Evolutionary conservation across 2,113 vertebrate genomes (phyloP).

Genomic region (Sebastes schlegelii): DNA sequence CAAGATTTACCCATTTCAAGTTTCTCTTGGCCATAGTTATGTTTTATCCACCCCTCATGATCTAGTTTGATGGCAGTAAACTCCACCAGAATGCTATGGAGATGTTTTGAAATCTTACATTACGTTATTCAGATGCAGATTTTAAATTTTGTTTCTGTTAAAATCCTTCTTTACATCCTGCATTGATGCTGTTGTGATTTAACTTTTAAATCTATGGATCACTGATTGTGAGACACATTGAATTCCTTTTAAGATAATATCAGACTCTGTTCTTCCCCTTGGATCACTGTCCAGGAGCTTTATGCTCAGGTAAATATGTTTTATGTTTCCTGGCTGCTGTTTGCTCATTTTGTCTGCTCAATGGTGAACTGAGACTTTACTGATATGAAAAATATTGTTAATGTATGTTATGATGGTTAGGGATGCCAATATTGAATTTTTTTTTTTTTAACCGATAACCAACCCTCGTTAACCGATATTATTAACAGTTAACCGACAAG

Average conservation of each 20-base stretch:
- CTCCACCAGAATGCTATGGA: not conserved
- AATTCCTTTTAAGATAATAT: not conserved
- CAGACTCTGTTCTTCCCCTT: not conserved
- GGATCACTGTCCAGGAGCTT: not conserved
- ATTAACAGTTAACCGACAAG: too few relatives aligned
- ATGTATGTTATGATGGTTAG: not conserved
- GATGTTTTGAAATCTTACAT: not conserved
- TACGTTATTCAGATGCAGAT: not conserved
- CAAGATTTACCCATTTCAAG: not conserved
- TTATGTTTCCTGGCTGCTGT: not conserved
- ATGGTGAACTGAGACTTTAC: not conserved
- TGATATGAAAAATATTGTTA: not conserved
- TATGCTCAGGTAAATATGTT: not conserved
- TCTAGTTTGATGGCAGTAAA: not conserved
- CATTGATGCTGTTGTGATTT: not conserved
- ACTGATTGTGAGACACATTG: not conserved
- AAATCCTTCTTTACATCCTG: not conserved
- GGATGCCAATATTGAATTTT: too few relatives aligned
- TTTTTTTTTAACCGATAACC: too few relatives aligned
- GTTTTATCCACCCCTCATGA: not conserved
- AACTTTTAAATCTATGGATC: conserved; percentile 5
- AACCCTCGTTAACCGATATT: too few relatives aligned
- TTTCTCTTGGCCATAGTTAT: not conserved
- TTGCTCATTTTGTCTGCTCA: not conserved
- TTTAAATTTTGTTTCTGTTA: not conserved